A percentile compares a stretch with the other conserved stretches of the same genome.
phyloP scores from a whole-genome alignment of 2,888 invertebrate genomes.

The Cremastobaeus sp. region DNA sequence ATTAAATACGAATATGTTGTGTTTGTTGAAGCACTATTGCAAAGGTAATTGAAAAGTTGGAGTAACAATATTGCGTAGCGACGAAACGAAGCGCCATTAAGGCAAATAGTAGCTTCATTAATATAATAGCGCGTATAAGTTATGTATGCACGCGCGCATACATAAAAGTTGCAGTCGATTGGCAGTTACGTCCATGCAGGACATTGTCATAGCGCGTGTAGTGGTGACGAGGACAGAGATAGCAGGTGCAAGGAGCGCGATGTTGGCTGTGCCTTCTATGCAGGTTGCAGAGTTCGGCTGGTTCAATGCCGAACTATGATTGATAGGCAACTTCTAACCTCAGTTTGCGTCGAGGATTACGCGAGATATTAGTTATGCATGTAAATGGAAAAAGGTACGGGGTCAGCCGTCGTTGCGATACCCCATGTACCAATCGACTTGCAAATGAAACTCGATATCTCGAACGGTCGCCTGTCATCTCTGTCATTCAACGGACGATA shows the following conservation, averaged over 20 bases:
- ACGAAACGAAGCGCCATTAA: slow-evolving; percentile 28
- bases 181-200: slow-evolving; percentile 27
- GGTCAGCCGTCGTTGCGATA: slow-evolving; percentile 61
- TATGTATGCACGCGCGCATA: slow-evolving; percentile 43
- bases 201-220: slow-evolving; percentile 43
- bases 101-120: slow-evolving; percentile 53
- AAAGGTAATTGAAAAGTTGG: not conserved
- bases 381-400: slow-evolving; percentile 65
- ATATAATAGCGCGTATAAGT: slow-evolving; percentile 53
- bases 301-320: slow-evolving; percentile 76
- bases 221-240: slow-evolving; percentile 36
- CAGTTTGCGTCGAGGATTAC: slow-evolving; percentile 72
- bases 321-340: slow-evolving; percentile 76
- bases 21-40: not conserved
- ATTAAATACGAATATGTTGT: no score
- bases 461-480: slow-evolving; percentile 60
- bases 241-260: slow-evolving; percentile 29
- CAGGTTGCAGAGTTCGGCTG: slow-evolving; percentile 63
- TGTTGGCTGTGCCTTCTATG: slow-evolving; percentile 35
- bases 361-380: slow-evolving; percentile 69
- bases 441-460: slow-evolving; percentile 68
- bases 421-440: slow-evolving; percentile 65
- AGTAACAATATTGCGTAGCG: slow-evolving; percentile 15
- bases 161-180: slow-evolving; percentile 45
- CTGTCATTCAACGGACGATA: slow-evolving; percentile 49